Conservation (phyloP, 2,113 vertebrate species). For the Fregetta grallaria region DNA sequence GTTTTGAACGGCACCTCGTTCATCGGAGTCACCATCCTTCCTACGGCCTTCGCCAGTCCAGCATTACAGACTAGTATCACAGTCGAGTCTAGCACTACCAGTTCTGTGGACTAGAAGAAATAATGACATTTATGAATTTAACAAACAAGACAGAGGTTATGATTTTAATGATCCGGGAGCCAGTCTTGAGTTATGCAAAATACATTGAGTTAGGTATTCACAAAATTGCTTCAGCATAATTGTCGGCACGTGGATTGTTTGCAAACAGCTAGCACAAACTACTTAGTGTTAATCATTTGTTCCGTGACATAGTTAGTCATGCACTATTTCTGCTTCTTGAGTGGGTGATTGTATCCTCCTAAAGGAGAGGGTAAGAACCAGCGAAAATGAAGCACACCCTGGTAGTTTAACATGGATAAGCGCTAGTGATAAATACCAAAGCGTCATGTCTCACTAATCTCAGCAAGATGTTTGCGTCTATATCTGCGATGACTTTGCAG, state of each 20-base stretch:
- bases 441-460: not conserved
- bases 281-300: conserved; percentile 60
- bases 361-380: conserved; percentile 37
- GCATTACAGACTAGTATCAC: not conserved
- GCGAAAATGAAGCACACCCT: not conserved
- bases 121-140: not conserved
- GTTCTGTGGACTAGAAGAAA: not conserved
- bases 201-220: conserved; percentile 48
- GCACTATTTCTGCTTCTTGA: conserved; percentile 52
- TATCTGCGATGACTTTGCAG: not conserved
- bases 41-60: accelerated
- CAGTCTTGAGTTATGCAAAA: conserved; percentile 39
- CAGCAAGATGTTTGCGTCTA: not conserved
- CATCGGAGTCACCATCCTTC: not conserved
- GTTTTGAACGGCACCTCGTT: not conserved
- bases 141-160: not conserved
- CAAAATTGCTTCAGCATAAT: conserved; percentile 34
- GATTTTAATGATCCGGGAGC: not conserved
- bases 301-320: conserved; percentile 48
- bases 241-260: conserved; percentile 44
- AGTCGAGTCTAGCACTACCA: not conserved
- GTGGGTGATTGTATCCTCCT: conserved; percentile 55
- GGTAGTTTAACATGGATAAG: not conserved
- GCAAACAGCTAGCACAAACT: conserved; percentile 60
- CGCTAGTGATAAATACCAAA: not conserved